phyloP scores from a whole-genome alignment of 1,140 invertebrate genomes.

The Drosophila albomicans region DNA sequence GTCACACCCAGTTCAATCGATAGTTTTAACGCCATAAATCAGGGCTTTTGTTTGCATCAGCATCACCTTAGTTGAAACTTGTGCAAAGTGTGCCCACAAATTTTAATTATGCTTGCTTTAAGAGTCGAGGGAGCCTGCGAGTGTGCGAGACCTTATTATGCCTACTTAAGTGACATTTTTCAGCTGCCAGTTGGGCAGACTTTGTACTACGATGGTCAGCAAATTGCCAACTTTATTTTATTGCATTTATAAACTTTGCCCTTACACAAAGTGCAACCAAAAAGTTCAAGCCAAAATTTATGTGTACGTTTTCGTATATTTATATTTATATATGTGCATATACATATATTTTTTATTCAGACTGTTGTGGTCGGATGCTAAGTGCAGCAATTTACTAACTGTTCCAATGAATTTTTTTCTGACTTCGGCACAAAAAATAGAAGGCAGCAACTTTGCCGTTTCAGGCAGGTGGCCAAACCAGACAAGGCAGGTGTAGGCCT shows the following conservation, averaged over 20 bases:
- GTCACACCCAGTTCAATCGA: constrained; percentile 47
- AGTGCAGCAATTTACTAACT: constrained; percentile 64
- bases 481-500: constrained; percentile 37
- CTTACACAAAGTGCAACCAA: constrained; percentile 49
- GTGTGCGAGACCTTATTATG: constrained; percentile 59
- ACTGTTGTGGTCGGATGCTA: constrained; percentile 23
- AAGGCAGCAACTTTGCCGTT: constrained; percentile 54
- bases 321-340: constrained; percentile 2
- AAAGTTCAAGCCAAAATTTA: constrained; percentile 73
- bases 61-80: constrained; percentile 68
- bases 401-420: background rate
- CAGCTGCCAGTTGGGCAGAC: constrained; percentile 13
- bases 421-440: background rate
- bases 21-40: constrained; percentile 57
- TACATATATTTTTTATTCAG: constrained; percentile 19
- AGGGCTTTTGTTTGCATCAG: constrained; percentile 47
- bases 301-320: constrained; percentile 20
- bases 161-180: constrained; percentile 66
- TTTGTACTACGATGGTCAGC: background rate
- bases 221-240: constrained; percentile 76
- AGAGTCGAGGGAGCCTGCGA: constrained; percentile 2
- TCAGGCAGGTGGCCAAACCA: constrained; percentile 43
- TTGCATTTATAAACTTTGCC: constrained; percentile 81
- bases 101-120: constrained; percentile 66
- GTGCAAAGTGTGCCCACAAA: constrained; percentile 13